Conservation (phyloP, 2,113 vertebrate species). For the Takifugu flavidus region DNA sequence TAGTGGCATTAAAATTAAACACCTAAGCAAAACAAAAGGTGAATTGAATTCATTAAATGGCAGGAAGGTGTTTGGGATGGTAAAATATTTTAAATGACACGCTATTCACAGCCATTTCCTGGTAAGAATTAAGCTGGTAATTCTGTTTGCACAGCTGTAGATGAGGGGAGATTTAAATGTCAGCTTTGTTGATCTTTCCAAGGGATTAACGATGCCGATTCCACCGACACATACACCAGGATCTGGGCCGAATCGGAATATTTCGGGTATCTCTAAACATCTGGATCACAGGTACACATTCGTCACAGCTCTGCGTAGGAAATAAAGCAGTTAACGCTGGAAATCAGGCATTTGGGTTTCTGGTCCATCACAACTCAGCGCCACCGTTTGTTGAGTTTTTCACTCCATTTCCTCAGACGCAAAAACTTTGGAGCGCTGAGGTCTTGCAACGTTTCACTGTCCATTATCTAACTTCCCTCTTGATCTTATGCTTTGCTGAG, state of each 20-base stretch:
- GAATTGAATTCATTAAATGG: conserved; percentile 27
- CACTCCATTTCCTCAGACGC: conserved; percentile 9
- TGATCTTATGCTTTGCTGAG: neutral
- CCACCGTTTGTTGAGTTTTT: neutral
- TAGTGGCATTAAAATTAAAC: conserved; percentile 24
- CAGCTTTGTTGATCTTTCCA: too few species aligned
- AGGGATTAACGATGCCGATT: too few species aligned
- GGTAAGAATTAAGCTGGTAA: too few species aligned
- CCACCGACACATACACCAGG: too few species aligned
- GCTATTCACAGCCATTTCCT: too few species aligned
- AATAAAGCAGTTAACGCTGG: too few species aligned
- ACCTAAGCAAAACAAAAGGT: neutral
- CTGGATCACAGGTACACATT: too few species aligned
- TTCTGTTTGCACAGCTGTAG: too few species aligned
- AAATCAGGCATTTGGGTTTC: neutral
- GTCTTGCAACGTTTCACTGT: neutral
- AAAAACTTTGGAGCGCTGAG: conserved; percentile 24
- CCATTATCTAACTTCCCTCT: neutral
- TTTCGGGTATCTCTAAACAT: too few species aligned
- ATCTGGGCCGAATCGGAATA: too few species aligned
- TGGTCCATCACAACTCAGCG: neutral
- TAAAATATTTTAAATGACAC: conserved; percentile 16
- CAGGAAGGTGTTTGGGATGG: conserved; percentile 38
- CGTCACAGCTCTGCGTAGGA: too few species aligned
- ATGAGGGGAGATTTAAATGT: too few species aligned